Evolutionary conservation across 2,797 vertebrate species (phyloP).

Genomic region (Megaceryle alcyon): DNA sequence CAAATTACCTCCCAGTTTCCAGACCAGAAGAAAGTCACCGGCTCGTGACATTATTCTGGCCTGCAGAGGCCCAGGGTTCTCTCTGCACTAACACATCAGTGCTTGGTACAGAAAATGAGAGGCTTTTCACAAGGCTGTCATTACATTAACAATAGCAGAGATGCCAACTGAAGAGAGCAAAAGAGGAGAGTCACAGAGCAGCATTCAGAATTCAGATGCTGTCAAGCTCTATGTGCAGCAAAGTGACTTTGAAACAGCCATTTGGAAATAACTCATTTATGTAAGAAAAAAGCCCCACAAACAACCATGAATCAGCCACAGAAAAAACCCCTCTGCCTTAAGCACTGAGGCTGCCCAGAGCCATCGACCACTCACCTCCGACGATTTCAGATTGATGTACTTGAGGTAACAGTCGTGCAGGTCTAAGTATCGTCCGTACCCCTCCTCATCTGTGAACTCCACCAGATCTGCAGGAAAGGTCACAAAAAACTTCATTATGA

Average conservation of each 20-base stretch:
- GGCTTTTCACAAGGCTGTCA: not conserved
- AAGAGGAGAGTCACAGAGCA: not conserved
- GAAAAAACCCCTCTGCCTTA: not conserved
- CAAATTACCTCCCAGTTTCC: not conserved
- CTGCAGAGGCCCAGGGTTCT: not conserved
- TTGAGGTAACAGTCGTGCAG: conserved; percentile 98
- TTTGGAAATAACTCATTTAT: not conserved
- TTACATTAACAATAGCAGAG: not conserved
- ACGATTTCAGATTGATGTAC: conserved; percentile 95
- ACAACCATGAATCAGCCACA: not conserved
- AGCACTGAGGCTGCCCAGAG: not conserved
- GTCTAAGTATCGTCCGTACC: conserved; percentile 95
- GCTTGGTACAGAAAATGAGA: not conserved
- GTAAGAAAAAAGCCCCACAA: not conserved
- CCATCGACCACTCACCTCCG: conserved; percentile 81
- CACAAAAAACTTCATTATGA: not conserved
- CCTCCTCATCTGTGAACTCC: conserved; percentile 97
- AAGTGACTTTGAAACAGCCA: not conserved
- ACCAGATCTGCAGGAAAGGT: conserved; percentile 85
- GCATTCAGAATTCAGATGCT: not conserved
- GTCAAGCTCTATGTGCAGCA: not conserved
- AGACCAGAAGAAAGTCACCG: not conserved
- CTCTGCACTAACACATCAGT: not conserved
- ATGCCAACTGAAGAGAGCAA: not conserved
- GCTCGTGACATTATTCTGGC: not conserved